Evolutionary conservation across 2,797 vertebrate genomes (phyloP).

Genomic region (Macropodus opercularis): DNA sequence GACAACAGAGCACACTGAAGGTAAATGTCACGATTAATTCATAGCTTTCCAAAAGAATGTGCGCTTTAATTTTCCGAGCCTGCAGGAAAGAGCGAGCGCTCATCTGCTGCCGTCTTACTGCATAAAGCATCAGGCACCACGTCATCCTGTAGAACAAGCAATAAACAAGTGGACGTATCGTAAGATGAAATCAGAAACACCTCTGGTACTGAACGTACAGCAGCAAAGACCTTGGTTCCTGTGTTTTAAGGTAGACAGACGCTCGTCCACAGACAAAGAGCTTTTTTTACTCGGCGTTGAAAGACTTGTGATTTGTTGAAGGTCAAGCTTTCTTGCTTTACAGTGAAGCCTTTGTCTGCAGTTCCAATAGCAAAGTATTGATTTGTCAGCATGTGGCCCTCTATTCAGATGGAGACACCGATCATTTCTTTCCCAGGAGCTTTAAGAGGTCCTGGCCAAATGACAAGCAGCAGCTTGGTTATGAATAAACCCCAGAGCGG

Average conservation of each 20-base stretch:
- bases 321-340: slow-evolving; percentile 73
- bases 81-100: slow-evolving; percentile 1
- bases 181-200: too few relatives aligned
- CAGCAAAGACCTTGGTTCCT: slow-evolving; percentile 12
- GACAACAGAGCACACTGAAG: background rate
- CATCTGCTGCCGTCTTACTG: slow-evolving; percentile 43
- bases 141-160: too few relatives aligned
- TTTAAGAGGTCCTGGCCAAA: slow-evolving; percentile 70
- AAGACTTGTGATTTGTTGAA: slow-evolving; percentile 62
- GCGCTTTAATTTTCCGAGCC: slow-evolving; percentile 17
- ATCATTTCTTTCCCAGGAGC: slow-evolving; percentile 71
- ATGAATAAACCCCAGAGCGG: slow-evolving; percentile 74
- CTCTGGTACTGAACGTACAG: background rate
- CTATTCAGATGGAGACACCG: slow-evolving; percentile 69
- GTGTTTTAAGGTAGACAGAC: slow-evolving; percentile 34
- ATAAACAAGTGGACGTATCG: too few relatives aligned
- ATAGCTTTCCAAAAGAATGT: slow-evolving; percentile 2
- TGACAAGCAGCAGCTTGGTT: slow-evolving; percentile 77
- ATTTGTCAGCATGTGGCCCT: slow-evolving; percentile 74
- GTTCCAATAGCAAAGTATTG: slow-evolving; percentile 76
- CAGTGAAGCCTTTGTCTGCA: slow-evolving; percentile 63
- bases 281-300: slow-evolving; percentile 42
- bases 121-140: too few relatives aligned
- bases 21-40: slow-evolving; percentile 9
- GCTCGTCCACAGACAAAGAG: slow-evolving; percentile 37